Evolutionary conservation across 2,888 invertebrate genomes (phyloP), one percentile per base, ranked within the genome.

Genomic region (Brenthis ino): DNA sequence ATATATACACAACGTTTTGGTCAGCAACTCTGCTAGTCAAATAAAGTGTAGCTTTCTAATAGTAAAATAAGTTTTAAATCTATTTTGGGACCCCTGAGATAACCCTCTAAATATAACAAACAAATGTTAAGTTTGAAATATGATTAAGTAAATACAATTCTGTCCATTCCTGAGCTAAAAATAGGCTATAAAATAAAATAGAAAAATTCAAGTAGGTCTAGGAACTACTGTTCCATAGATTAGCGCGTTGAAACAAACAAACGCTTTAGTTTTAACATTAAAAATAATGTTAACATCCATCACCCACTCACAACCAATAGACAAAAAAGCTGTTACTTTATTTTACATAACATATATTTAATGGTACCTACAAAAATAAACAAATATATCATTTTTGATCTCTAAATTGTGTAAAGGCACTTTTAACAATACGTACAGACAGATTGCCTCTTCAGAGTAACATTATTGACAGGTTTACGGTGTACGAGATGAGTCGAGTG

Each of bases 401-500:
- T 64, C 47, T 24, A 43, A 55, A 55, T 64, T 12, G 64, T 16
- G 43, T 24, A 56, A 43, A 56, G n/a, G 43, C 14, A 24, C 48
- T 50, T 57, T 12, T 51, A 48, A 69, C 60, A 65, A 69, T 69
- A 47, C 28, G 47, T 50, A 60, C 65, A 65, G 63, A 67, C 55
- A 33, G 69, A 67, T 72, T 65, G 61, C 54, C 60, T 51, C 54
- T 63, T 48, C 53, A 61, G 33, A 50, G 55, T 60, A 67, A 65
- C 67, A 50, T 69, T 72, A 65, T 61, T 67, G 69, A 69, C 69
- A 69, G 61, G 61, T 70, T 64, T 58, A 70, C 68, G 61, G 48
- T 65, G 63, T 53, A 65, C 33, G 50, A 51, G 50, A 65, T 53
- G 61, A 63, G 54, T 67, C 65, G 53, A 72, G 70, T 70, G 63